A percentile compares a stretch with the other conserved stretches of the same genome.
Evolutionary conservation across 2,888 invertebrate species (phyloP).

Genomic region (Polyommatus icarus): DNA sequence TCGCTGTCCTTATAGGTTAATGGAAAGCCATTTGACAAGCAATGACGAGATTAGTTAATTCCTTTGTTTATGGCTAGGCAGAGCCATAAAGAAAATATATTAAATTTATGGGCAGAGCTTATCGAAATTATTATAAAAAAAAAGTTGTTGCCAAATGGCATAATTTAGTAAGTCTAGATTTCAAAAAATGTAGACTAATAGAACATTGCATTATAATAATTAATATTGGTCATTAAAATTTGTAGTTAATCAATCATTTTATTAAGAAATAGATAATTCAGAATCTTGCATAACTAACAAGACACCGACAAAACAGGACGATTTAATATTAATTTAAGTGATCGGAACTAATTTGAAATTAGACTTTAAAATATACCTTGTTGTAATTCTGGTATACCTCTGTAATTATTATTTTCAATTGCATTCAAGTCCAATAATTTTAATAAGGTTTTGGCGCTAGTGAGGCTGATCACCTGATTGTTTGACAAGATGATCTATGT

Average conservation of each 20-base stretch:
- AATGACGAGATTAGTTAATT: neutral
- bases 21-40: no score
- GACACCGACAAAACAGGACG: neutral
- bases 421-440: no score
- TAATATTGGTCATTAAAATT: neutral
- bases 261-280: constrained; percentile 5
- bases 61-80: neutral
- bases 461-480: no score
- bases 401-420: no score
- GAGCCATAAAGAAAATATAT: no score
- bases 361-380: neutral
- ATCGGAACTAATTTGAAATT: constrained; percentile 12
- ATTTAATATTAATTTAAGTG: neutral
- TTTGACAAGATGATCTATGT: no score
- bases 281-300: neutral
- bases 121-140: neutral
- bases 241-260: neutral
- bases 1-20: no score
- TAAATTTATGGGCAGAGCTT: neutral
- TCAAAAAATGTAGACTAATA: neutral
- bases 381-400: neutral
- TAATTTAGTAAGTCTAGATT: neutral
- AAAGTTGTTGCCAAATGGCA: neutral
- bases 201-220: neutral
- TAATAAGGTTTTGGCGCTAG: no score